Base-by-base conservation (phyloP, 1,140 invertebrate genomes). In the Listronotus oregonensis region DNA sequence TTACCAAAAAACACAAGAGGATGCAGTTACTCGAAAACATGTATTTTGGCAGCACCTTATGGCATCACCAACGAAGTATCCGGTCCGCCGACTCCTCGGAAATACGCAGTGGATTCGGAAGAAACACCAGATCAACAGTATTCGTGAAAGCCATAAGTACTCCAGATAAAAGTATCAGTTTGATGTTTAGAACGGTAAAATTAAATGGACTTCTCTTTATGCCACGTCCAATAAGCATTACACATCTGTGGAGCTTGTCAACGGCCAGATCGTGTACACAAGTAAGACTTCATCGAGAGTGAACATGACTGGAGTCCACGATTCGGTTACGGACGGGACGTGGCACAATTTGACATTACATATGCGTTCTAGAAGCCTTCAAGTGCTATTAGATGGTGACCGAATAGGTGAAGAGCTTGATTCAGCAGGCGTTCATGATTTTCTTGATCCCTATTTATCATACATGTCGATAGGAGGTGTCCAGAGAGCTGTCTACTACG, bases 371-470 rank as follows among this genome's bases (percentile, higher is more conserved):
- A 82, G 90, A 49, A 87, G 85, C 9, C 80, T 95, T 14, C 82
- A 87, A 60, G 68, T 95, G 3, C 76, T 89, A 14, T 78, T 95
- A 0, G 91, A 95, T 76, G 85, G 82, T 17, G 73, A 78, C n/a
- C 80, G 85, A 58, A 83, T 89, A 0, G 93, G 92, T 0, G 93
- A 95, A 70, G 92, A 94, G 74, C 80, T 96, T 3, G 92, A 95
- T 73, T 83, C 88, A 1, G 87, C 86, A 11, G 89, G 91, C 10
- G 90, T 94, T 1, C 94, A 97, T 74, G 93, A 96, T 75, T 95
- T 96, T 76, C 81, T 96, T 8, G 94, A 96, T 80, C 93, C 94
- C 1, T 95, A 95, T 74, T 79, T 96, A 8, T 92, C 92, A 0
- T 82, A 86, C 5, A 74, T 96, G 1, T 88, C 86, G 0, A 75